phyloP scores from a whole-genome alignment of 1,140 invertebrate species.

The Battus philenor region DNA sequence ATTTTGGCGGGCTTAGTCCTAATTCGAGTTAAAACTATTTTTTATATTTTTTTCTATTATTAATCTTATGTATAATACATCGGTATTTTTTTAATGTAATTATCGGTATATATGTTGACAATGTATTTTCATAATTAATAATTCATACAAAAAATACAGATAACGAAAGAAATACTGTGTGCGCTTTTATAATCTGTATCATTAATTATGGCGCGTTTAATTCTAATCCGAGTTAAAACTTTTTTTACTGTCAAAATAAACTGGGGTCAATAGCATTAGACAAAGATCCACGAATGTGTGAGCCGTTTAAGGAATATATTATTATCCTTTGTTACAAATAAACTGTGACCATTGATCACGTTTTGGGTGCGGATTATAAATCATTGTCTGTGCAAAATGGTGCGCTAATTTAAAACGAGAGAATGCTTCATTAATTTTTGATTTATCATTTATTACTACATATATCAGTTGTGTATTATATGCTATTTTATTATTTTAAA shows the following conservation, averaged over 20 bases:
- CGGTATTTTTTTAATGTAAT: too few species aligned
- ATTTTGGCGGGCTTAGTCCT: too few species aligned
- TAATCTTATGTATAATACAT: too few species aligned
- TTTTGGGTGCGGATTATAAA: neutral
- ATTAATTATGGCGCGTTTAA: neutral
- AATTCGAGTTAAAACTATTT: too few species aligned
- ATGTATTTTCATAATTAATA: too few species aligned
- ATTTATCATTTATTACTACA: too few species aligned
- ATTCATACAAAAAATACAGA: neutral
- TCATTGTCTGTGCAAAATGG: neutral
- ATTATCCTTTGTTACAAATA: neutral
- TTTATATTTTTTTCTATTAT: too few species aligned
- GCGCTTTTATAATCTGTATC: neutral
- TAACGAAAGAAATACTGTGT: slow-evolving; percentile 1
- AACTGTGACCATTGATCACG: neutral
- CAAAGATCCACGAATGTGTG: neutral
- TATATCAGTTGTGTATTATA: too few species aligned
- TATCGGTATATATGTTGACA: too few species aligned
- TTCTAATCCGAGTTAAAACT: neutral
- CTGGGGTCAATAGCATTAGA: slow-evolving; percentile 3
- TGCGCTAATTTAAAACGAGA: too few species aligned
- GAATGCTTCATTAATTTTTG: too few species aligned
- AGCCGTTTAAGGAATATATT: neutral
- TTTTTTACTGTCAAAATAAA: slow-evolving; percentile 1
- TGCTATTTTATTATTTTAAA: too few species aligned